phyloP scores from a whole-genome alignment of 2,797 vertebrate species.

The Sorex maritimensis region DNA sequence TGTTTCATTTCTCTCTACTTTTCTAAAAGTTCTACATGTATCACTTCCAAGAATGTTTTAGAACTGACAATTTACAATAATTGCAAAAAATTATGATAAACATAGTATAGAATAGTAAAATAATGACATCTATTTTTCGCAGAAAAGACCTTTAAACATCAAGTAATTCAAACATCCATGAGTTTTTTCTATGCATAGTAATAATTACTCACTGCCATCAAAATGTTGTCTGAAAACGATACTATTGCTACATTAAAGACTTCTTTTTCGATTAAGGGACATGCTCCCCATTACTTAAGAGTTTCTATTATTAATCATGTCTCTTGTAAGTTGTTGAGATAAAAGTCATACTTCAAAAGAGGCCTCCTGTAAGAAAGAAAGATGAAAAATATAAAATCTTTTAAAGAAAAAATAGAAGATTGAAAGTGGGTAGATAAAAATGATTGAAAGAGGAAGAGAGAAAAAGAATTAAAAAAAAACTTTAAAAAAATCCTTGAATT shows the following conservation, averaged over 20 bases:
- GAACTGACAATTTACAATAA: conserved; percentile 66
- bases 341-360: conserved; percentile 75
- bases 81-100: conserved; percentile 5
- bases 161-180: conserved; percentile 59
- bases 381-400: conserved; percentile 54
- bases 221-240: conserved; percentile 46
- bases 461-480: neutral
- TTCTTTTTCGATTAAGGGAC: conserved; percentile 47
- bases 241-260: conserved; percentile 52
- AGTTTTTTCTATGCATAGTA: neutral
- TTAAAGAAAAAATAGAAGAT: conserved; percentile 71
- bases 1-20: neutral
- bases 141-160: conserved; percentile 35
- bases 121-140: neutral
- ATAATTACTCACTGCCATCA: conserved; percentile 54
- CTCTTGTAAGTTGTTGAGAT: conserved; percentile 66
- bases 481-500: conserved; percentile 17
- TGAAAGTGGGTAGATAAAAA: conserved; percentile 12
- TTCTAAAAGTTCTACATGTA: neutral
- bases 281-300: conserved; percentile 37
- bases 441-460: conserved; percentile 16
- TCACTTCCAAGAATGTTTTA: conserved; percentile 70
- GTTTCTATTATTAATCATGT: conserved; percentile 36
- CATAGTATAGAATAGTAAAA: neutral
- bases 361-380: conserved; percentile 11